Base-by-base conservation (phyloP, 1,140 invertebrate species). In the Cheumatopsyche charites region DNA sequence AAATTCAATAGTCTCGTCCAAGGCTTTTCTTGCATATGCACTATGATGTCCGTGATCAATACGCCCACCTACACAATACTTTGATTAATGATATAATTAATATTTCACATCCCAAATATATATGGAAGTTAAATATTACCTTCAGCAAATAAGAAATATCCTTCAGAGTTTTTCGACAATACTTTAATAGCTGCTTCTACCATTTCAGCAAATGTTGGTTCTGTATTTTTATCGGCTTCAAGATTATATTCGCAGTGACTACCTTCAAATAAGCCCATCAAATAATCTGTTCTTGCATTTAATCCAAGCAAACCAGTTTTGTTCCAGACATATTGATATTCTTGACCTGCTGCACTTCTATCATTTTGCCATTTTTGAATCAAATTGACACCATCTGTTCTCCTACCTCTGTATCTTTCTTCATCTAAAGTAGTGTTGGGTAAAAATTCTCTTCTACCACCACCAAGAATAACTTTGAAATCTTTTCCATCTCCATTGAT, bases 141-240 rank as follows among this genome's bases (percentile, higher is more conserved):
- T 87, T 92, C 90, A 41, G 90, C 87, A 77, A 91, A 89, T 0
- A 91, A 79, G 71, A 91, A 88, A 74, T 82, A 91, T 13, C 94
- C 94, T 43, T 91, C 87, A 0, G 80, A 68, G 78, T 91, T 89
- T 65, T 87, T 89, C 0, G 85, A 83, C 1, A 96, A 80, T 1
- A 95, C 84, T 73, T 90, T 85, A 17, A 97, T 90, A 0, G 94
- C 94, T 47, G 89, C 87, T 74, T 87, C 82, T 0, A 92, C 93
- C 94, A 97, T 95, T 80, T 96, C 92, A 25, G 84, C 85, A 0
- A 97, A 80, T 1, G 86, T 86, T 0, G 91, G 91, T 41, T 90
- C 86, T 72, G 77, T 84, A 66, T 83, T 81, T 71, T 76, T 83
- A 76, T 82, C 82, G 80, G 84, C 87, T 80, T 86, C 88, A 29